A percentile compares a stretch with the other conserved stretches of the same genome.
phyloP scores from a whole-genome alignment of 2,888 invertebrate genomes.

The Dicyrtomina minuta region DNA sequence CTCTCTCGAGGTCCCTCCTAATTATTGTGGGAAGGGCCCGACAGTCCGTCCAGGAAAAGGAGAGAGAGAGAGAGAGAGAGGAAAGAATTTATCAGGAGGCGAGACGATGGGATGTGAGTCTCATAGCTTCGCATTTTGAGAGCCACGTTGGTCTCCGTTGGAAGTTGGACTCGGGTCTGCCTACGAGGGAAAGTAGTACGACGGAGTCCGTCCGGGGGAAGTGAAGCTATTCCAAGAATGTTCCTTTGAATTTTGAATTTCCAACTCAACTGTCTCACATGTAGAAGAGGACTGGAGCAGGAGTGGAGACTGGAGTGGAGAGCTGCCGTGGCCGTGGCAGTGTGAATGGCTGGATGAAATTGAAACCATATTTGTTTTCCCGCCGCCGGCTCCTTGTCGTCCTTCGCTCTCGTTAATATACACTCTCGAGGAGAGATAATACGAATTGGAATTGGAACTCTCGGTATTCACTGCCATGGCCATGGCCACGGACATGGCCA shows the following conservation, averaged over 20 bases:
- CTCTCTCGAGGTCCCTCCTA: slow-evolving; percentile 27
- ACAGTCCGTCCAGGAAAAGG: slow-evolving; percentile 15
- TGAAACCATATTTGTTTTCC: no score
- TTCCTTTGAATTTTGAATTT: background rate
- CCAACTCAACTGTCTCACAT: background rate
- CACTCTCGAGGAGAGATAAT: background rate
- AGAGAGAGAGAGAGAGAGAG: slow-evolving; percentile 15
- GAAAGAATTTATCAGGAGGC: slow-evolving; percentile 24
- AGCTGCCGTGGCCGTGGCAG: no score
- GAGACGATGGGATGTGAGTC: background rate
- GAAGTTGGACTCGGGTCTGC: background rate
- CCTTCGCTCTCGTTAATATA: slow-evolving; percentile 7
- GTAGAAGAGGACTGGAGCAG: background rate
- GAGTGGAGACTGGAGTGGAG: no score
- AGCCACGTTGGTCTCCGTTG: background rate
- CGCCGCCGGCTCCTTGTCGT: slow-evolving; percentile 6
- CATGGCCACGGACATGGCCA: no score
- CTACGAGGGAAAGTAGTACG: background rate
- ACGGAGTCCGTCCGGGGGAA: slow-evolving; percentile 28
- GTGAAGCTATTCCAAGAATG: slow-evolving; percentile 43
- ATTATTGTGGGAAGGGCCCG: slow-evolving; percentile 43
- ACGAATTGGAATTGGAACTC: no score
- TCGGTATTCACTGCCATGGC: no score
- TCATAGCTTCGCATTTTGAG: background rate
- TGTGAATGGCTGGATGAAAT: no score